Evolutionary conservation across 2,797 vertebrate genomes (phyloP).

Genomic region (Crypturellus tataupa): DNA sequence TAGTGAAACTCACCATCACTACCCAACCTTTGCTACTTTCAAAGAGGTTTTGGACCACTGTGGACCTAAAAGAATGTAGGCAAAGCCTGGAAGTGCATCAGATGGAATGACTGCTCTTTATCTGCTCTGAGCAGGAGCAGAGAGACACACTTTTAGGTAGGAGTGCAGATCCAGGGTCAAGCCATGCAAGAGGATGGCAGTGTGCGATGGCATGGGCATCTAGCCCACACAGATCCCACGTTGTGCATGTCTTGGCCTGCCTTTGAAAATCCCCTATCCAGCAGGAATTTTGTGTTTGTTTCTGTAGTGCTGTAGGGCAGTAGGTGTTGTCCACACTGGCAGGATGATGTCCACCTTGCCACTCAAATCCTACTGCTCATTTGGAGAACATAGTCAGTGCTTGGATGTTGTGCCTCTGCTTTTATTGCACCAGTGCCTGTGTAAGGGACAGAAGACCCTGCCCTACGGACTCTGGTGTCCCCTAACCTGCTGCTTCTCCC

Average conservation of each 20-base stretch:
- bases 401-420: not conserved
- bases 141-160: not conserved
- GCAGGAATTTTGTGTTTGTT: not conserved
- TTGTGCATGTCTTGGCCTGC: not conserved
- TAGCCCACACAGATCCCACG: not conserved
- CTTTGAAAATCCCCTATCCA: not conserved
- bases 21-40: not conserved
- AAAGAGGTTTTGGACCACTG: not conserved
- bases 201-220: not conserved
- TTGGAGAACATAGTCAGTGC: not conserved
- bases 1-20: not conserved
- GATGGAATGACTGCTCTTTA: not conserved
- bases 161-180: not conserved
- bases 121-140: not conserved
- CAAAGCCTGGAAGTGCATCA: not conserved
- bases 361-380: not conserved
- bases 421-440: not conserved
- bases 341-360: not conserved
- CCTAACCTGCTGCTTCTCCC: not conserved
- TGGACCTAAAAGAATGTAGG: not conserved
- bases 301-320: not conserved
- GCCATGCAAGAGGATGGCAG: not conserved
- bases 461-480: too few relatives aligned
- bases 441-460: not conserved
- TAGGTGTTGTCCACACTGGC: not conserved